Evolutionary conservation across 30 jellyfish, hydroid and myxozoan genomes (phyloP).

Genomic region (Aurelia aurita complex sp. Pacific): DNA sequence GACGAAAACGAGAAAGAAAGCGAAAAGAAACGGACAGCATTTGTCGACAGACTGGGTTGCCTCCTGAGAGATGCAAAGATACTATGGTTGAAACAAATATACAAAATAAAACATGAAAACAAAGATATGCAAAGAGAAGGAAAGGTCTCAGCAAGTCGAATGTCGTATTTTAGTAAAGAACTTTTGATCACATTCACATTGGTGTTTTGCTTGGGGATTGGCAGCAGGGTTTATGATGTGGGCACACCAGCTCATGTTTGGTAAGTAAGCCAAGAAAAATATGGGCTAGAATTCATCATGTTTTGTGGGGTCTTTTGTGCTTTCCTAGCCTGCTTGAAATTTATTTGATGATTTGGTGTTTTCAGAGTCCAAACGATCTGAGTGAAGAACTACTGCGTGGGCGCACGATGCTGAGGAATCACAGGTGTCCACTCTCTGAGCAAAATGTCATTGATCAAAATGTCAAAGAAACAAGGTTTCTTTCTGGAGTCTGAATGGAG

Average conservation of each 20-base stretch:
- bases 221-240: slow-evolving; percentile 53
- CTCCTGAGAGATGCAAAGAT: slow-evolving; percentile 28
- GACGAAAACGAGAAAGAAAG: not conserved
- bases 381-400: no score
- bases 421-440: no score
- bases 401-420: no score
- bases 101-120: not conserved
- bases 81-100: slow-evolving; percentile 29
- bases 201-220: slow-evolving; percentile 26
- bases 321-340: no score
- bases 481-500: no score
- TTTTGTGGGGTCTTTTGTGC: no score
- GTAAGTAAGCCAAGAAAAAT: slow-evolving; percentile 25
- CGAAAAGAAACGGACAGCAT: not conserved
- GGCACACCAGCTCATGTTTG: slow-evolving; percentile 70
- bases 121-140: not conserved
- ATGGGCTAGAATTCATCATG: no score
- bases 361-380: no score
- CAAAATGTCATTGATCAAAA: no score
- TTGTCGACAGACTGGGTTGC: slow-evolving; percentile 43
- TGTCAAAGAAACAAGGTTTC: no score
- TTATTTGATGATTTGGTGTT: no score
- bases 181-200: slow-evolving; percentile 11
- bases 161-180: slow-evolving; percentile 24
- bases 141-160: not conserved